Conservation (phyloP, 1,140 invertebrate genomes). For the Aphelinus certus region DNA sequence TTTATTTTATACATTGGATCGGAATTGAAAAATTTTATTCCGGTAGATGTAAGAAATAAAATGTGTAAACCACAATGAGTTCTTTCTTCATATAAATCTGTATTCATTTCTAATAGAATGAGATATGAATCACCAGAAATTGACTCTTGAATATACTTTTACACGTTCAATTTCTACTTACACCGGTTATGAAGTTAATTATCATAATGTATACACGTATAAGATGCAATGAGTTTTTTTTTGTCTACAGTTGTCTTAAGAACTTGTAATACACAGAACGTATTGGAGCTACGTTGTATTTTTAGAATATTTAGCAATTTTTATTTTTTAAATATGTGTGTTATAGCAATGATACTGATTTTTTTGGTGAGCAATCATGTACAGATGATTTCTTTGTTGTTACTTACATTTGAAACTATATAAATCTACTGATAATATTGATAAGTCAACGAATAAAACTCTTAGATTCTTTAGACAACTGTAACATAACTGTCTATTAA, state of each 20-base stretch:
- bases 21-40: too few relatives aligned
- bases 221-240: constrained; percentile 44
- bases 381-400: constrained; percentile 23
- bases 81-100: too few relatives aligned
- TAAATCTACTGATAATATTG: background rate
- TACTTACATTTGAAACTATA: background rate
- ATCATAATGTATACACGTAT: constrained; percentile 47
- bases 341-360: constrained; percentile 11
- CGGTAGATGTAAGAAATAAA: too few relatives aligned
- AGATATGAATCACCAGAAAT: background rate
- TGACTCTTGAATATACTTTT: constrained; percentile 41
- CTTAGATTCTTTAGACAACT: constrained; percentile 49
- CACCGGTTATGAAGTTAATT: constrained; percentile 40
- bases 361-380: constrained; percentile 4
- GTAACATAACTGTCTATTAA: constrained; percentile 53
- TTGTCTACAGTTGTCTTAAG: constrained; percentile 52
- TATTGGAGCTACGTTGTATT: constrained; percentile 39
- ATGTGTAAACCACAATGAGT: too few relatives aligned
- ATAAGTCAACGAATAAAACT: constrained; percentile 15
- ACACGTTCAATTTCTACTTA: constrained; percentile 37
- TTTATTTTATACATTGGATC: too few relatives aligned
- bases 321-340: constrained; percentile 19
- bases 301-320: background rate
- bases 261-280: constrained; percentile 35
- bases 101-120: too few relatives aligned